Base-by-base conservation (phyloP, 2,797 vertebrate species). In the Sebastes trivittatus region DNA sequence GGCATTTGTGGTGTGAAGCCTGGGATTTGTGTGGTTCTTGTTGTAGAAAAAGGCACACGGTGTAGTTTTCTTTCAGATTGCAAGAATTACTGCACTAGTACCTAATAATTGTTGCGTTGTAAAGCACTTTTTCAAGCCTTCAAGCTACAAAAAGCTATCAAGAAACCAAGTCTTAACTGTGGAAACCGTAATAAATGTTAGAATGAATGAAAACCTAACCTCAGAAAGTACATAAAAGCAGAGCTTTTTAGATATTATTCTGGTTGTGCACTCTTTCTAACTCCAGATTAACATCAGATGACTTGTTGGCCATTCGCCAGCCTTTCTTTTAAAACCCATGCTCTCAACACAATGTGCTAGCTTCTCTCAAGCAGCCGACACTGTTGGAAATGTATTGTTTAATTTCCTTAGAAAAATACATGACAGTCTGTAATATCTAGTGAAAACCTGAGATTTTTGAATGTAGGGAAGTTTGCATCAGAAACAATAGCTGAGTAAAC, bases 331-430 rank as follows among this genome's bases (percentile, higher is more conserved):
- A 80, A 89, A 83, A 79, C 63, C 68, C 67, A 72, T 75, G 74
- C 77, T 83, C 70, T 83, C 62, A 83, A 93, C 84, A 93, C 90
- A 94, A 90, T 93, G 92, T 84, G 71, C 66, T 52, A 38, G 81
- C 81, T 76, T 88, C 78, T 86, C 78, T 64, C 75, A 72, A 84
- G 85, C 82, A 81, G 85, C 82, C 81, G 30, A 89, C 91, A 67
- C 91, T 68, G 92, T 78, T 89, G 93, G 91, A 87, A 85, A 77
- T 79, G 80, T 83, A 94, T 95, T 95, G 94, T 94, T 93, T 79
- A 69, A 86, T 92, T 95, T 95, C 93, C 94, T 87, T 72, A 38
- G 80, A 78, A 84, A 92, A 94, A 94, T 84, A 92, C 46, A 85
- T 85, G 74, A 73, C 80, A 69, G 77, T 82, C 80, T 61, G 68